These are phyloP conservation scores for Drosophila borealis DNA, from an alignment of 2,888 invertebrate species.

Conservation along the genomic window DNA sequence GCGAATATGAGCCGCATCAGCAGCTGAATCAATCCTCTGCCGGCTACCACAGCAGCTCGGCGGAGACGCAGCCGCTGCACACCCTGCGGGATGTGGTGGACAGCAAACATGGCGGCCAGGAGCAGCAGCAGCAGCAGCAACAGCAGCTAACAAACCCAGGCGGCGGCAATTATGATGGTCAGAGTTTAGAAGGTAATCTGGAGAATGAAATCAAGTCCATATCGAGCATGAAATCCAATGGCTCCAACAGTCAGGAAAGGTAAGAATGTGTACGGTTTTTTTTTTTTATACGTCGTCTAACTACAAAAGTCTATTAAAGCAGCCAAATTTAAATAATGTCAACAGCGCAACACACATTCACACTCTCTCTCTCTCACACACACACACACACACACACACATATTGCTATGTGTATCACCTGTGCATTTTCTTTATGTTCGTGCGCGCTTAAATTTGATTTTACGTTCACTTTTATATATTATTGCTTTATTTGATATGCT, in stretches of 20 bases:
- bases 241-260: conserved; percentile 92
- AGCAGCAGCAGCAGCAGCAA: conserved; percentile 52
- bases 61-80: conserved; percentile 50
- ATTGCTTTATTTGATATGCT: conserved; percentile 18
- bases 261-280: conserved; percentile 71
- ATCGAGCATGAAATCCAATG: conserved; percentile 91
- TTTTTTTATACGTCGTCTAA: no score
- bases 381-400: conserved; percentile 16
- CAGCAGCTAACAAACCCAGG: conserved; percentile 48
- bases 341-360: conserved; percentile 11
- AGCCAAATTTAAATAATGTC: conserved; percentile 26
- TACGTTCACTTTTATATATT: neutral
- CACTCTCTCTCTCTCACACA: neutral
- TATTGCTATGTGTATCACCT: conserved; percentile 18
- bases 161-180: conserved; percentile 90
- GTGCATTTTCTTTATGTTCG: conserved; percentile 17
- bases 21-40: conserved; percentile 58
- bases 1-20: conserved; percentile 77
- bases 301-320: conserved; percentile 17
- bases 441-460: conserved; percentile 48
- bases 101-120: conserved; percentile 55
- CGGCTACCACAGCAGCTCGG: conserved; percentile 49
- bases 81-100: conserved; percentile 67
- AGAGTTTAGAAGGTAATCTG: conserved; percentile 96
- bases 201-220: conserved; percentile 97